Conservation (phyloP, 35 echinoderm and acorn worm species). For the Amphiura filiformis region DNA sequence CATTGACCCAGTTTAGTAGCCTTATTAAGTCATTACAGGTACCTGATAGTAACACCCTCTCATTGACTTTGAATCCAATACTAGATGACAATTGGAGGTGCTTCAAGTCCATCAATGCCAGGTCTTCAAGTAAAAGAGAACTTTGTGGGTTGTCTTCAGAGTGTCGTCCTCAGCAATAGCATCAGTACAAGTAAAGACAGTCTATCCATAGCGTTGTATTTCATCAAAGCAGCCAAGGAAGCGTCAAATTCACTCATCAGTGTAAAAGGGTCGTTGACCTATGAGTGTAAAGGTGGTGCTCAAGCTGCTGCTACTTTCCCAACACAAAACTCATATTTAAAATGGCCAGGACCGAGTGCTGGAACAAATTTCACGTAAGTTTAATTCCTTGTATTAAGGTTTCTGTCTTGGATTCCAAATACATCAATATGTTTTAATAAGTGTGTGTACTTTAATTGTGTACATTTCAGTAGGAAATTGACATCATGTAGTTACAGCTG, state of each 20-base stretch:
- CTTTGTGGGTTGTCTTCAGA: constrained; percentile 72
- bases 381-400: too few species aligned
- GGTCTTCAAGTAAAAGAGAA: neutral
- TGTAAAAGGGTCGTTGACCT: constrained; percentile 26
- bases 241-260: constrained; percentile 22
- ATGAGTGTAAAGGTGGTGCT: constrained; percentile 32
- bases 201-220: constrained; percentile 50
- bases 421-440: too few species aligned
- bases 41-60: too few species aligned
- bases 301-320: constrained; percentile 56
- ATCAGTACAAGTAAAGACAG: constrained; percentile 13
- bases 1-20: too few species aligned
- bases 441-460: too few species aligned
- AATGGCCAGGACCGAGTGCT: constrained; percentile 25
- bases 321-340: constrained; percentile 40
- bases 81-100: constrained; percentile 75
- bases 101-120: constrained; percentile 1
- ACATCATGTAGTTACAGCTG: too few species aligned
- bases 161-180: constrained; percentile 54
- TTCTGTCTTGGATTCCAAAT: too few species aligned
- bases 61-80: neutral
- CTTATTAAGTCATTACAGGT: too few species aligned
- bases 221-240: constrained; percentile 31
- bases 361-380: constrained; percentile 69
- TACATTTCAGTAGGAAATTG: too few species aligned